Percentiles rank a stretch among this genome's conserved stretches.
Conservation (phyloP, 2,888 invertebrate genomes). For the Drosophila emarginata region DNA sequence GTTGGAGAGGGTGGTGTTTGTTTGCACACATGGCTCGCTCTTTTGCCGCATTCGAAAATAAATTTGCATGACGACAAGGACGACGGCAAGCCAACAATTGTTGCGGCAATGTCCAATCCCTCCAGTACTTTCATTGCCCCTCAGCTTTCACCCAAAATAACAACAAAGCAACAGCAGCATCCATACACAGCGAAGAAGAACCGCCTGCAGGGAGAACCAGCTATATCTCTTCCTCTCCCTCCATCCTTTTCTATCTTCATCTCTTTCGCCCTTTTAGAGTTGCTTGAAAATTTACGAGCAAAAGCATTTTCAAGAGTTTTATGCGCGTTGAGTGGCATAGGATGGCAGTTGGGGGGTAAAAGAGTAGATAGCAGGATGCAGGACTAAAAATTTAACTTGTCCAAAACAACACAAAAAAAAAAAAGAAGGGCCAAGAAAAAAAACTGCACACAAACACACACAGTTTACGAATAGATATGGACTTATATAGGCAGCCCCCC, state of each 20-base stretch:
- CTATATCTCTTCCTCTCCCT: constrained; percentile 26
- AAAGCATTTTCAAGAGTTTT: constrained; percentile 77
- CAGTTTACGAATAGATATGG: constrained; percentile 35
- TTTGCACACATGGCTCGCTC: constrained; percentile 51
- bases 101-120: constrained; percentile 67
- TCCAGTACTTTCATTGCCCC: neutral
- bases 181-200: neutral
- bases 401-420: neutral
- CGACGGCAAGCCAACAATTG: constrained; percentile 70
- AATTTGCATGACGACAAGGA: constrained; percentile 65
- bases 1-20: constrained; percentile 10
- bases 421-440: constrained; percentile 8
- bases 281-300: constrained; percentile 75
- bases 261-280: constrained; percentile 44
- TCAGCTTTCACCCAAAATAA: neutral
- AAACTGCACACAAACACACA: constrained; percentile 21
- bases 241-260: too few relatives aligned
- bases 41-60: constrained; percentile 67
- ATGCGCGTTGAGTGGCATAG: constrained; percentile 63
- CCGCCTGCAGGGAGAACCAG: constrained; percentile 39
- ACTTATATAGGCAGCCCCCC: constrained; percentile 23
- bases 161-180: constrained; percentile 26
- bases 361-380: constrained; percentile 1
- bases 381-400: constrained; percentile 43
- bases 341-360: neutral